Base-by-base conservation (phyloP, 2,888 invertebrate genomes). In the Clepsis dumicolana region DNA sequence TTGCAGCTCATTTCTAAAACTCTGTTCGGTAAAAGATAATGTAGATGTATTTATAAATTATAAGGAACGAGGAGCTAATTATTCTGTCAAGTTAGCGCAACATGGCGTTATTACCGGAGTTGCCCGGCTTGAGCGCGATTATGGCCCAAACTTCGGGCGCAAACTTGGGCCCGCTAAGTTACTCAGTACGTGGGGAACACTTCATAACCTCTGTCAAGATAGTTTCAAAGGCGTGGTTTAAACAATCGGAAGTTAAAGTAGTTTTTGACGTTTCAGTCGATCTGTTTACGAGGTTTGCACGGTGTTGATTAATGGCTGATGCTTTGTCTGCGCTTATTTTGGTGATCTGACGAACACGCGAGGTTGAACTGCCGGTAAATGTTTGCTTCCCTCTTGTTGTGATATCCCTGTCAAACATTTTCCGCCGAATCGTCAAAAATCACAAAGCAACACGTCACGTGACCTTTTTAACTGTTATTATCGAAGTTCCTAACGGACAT, bases 81-180 rank as follows among this genome's bases (percentile, higher is more conserved):
- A 88, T 83, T 85, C 80, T 83, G 85, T 84, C 84, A 81, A 80
- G 78, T 78, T 78, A 79, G 74, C 77, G 78, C 79, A 82, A 80
- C 80, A 82, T 76, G 79, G 77, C 77, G 78, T 73, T 74, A 76
- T 78, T 64, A 64, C 56, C 67, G 63, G 74, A 71, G 71, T 74
- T 72, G 71, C 78, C 76, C 75, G 78, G 72, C 68, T 71, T 66
- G 74, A 75, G 78, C 78, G 74, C 73, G 80, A 80, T 81, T 81
- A 83, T 84, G 80, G 80, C 71, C 70, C 72, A 75, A 82, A 84
- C 77, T 83, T 82, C 70, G 72, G 64, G 71, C 67, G 69, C 70
- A 79, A 67, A 79, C 75, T 80, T 77, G 72, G 72, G 61, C 27
- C 62, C 24, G 32, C 67, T 63, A 71, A 76, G 68, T 77, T 75